Evolutionary conservation across 2,888 invertebrate species (phyloP), one percentile per base, ranked within the genome.

Genomic region (Drosophila pullipes): DNA sequence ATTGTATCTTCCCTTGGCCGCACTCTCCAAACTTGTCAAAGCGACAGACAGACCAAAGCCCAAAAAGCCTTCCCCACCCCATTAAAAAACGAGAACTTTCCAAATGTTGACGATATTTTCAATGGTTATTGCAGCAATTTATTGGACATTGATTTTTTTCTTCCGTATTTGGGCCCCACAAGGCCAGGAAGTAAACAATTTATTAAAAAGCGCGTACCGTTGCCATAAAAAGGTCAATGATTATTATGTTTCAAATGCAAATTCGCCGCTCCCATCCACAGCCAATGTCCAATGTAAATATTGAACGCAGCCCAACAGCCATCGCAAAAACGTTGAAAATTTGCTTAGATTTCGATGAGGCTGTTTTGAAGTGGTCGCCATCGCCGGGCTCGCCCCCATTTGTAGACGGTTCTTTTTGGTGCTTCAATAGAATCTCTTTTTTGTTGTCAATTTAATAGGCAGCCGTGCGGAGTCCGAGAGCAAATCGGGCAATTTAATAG

Each of bases 171-270:
- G 37, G 33, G 7, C 25, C 52, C 66, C 61, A 69, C 74, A 52
- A 64, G 66, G 61, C 69, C 35, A 75, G 87, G 80, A 83, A 82
- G 87, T 89, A 79, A 85, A 84, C 85, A 87, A 85, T 87, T 82
- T 84, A 87, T 85, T 89, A 82, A 81, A 86, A 83, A 79, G 75
- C 84, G 86, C 77, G 76, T 78, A 66, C 78, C 70, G 80, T 68
- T 71, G 73, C 84, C 76, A 85, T 83, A 88, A 85, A 89, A 86
- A 88, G 85, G 83, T 85, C 81, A 85, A 82, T 82, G 83, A 76
- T 88, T 88, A 85, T 85, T 78, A 78, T 81, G 79, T 78, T 78
- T 67, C 64, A 69, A 75, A 82, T 72, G 74, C 69, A 78, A 85
- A 81, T 74, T 75, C 47, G 30, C 31, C n/a, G 30, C 44, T 47